Evolutionary conservation across 1,140 invertebrate genomes (phyloP), one percentile per base, ranked within the genome.

Genomic region (Luehdorfia chinensis): DNA sequence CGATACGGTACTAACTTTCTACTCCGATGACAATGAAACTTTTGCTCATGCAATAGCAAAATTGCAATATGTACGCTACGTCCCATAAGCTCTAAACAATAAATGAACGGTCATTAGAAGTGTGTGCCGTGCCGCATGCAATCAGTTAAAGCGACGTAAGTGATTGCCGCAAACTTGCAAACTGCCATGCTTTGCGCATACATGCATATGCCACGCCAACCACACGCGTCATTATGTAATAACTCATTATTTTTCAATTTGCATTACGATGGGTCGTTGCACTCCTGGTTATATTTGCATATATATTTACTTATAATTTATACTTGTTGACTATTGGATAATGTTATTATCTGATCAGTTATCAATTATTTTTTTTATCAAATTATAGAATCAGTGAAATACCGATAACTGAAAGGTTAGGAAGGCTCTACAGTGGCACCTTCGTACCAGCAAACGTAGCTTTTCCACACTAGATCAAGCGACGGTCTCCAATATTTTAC

Each of bases 111-210:
- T 47, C 55, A 64, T 62, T 58, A 62, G 48, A 41, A 47, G 32
- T 31, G 43, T 50, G 47, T 63, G 41, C 55, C 66, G 70, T 74
- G 70, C 58, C 30, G 56, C 65, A 74, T 66, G 68, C 71, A 72
- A 72, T 70, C 64, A 54, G 61, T 73, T 57, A 62, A 50, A 55
- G 45, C 43, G 65, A 51, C 58, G 51, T 74, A 71, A 69, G 67
- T 69, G 67, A 75, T 75, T 71, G 71, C 66, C 41, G 55, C 63
- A 53, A 73, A 73, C 66, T 69, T 64, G 66, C 61, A 53, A 73
- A 66, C 57, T 66, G 58, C 54, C 55, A 55, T 65, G 55, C 55
- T 51, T 55, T 50, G 36, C 41, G 23, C 52, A 58, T 55, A 45
- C 55, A 50, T 61, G 50, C 51, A 52, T 41, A 48, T 53, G 60